Evolutionary conservation across 2,797 vertebrate species (phyloP).

Genomic region (Paedocypris micromegethes): DNA sequence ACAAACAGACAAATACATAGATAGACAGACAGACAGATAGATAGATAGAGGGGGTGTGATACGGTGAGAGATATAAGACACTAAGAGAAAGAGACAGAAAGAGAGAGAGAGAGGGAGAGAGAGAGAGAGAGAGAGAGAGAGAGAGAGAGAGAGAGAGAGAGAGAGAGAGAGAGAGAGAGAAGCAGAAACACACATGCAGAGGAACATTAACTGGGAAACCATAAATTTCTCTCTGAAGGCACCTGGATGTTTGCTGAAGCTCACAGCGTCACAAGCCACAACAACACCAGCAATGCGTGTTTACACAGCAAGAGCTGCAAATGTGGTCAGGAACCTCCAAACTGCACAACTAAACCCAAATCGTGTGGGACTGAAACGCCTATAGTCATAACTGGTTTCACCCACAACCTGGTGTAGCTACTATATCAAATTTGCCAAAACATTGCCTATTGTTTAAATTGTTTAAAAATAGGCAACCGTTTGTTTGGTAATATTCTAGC

Average conservation of each 20-base stretch:
- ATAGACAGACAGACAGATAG: too few species aligned
- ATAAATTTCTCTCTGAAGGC: constrained; percentile 24
- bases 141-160: not conserved
- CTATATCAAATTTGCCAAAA: too few species aligned
- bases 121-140: not conserved
- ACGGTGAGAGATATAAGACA: too few species aligned
- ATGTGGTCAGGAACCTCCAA: not conserved
- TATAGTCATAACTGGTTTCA: too few species aligned
- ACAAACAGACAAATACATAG: not conserved
- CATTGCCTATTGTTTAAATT: too few species aligned
- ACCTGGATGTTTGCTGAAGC: constrained; percentile 22
- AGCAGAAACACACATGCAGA: constrained; percentile 16
- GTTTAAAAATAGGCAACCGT: too few species aligned
- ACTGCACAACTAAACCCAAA: not conserved
- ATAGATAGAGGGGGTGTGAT: too few species aligned
- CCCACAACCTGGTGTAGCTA: too few species aligned
- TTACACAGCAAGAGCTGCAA: not conserved
- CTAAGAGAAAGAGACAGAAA: too few species aligned
- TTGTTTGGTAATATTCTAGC: too few species aligned
- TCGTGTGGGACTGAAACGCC: too few species aligned
- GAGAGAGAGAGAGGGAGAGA: not conserved
- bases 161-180: not conserved
- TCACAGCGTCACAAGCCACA: not conserved
- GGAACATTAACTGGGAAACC: constrained; percentile 11
- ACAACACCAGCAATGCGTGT: not conserved